A percentile compares a stretch with the other conserved stretches of the same genome.
These are phyloP conservation scores for Eolophus roseicapilla DNA, from an alignment of 2,113 vertebrate genomes.

Conservation along the genomic window DNA sequence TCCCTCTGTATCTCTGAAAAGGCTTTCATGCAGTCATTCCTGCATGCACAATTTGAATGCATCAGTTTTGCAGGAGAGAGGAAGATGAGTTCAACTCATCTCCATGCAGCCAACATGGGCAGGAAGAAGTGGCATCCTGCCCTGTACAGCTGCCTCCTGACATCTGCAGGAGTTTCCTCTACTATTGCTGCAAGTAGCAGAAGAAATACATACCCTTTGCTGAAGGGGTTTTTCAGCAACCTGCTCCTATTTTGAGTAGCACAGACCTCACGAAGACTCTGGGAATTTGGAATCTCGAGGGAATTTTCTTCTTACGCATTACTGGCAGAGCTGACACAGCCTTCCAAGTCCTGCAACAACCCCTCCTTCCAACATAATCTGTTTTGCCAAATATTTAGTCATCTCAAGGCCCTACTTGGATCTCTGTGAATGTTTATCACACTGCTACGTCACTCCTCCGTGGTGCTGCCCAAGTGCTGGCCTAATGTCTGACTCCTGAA, in stretches of 20 bases:
- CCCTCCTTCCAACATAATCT: slow-evolving; percentile 67
- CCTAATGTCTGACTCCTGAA: slow-evolving; percentile 2
- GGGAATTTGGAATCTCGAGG: background rate
- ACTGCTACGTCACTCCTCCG: slow-evolving; percentile 48
- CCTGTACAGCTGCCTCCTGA: background rate
- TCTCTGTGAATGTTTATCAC: slow-evolving; percentile 45
- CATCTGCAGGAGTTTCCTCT: background rate
- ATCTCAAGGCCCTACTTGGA: slow-evolving; percentile 47
- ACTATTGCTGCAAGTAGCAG: background rate
- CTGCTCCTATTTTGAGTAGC: slow-evolving; percentile 15
- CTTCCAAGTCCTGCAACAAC: slow-evolving; percentile 6
- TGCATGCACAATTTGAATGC: background rate
- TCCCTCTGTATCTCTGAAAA: background rate
- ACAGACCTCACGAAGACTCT: background rate
- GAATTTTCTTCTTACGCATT: slow-evolving; percentile 8
- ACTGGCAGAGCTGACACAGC: slow-evolving; percentile 10
- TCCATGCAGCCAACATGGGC: background rate
- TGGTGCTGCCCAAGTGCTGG: background rate
- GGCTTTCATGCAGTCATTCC: background rate
- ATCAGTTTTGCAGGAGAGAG: background rate
- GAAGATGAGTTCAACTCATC: background rate
- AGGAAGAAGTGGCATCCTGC: background rate
- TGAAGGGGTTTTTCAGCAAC: background rate
- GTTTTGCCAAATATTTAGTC: slow-evolving; percentile 73
- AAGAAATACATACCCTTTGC: background rate